Evolutionary conservation across 2,797 vertebrate species (phyloP).

Genomic region (Dermochelys coriacea): DNA sequence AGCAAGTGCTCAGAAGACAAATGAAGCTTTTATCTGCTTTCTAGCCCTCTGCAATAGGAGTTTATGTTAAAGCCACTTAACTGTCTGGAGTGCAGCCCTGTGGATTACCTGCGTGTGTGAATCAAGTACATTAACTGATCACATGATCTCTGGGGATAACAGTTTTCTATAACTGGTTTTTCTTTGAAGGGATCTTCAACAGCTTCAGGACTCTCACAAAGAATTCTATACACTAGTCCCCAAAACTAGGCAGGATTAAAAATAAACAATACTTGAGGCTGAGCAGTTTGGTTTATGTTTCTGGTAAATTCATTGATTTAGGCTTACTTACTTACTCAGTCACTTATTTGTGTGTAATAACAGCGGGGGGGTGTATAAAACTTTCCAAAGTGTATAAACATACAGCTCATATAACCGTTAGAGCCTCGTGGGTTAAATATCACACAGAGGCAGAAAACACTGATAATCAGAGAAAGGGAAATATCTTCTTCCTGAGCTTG

Average conservation of each 20-base stretch:
- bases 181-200: slow-evolving; percentile 69
- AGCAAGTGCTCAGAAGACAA: slow-evolving; percentile 71
- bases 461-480: slow-evolving; percentile 54
- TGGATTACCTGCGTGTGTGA: slow-evolving; percentile 80
- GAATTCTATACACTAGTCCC: slow-evolving; percentile 11
- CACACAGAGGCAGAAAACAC: slow-evolving; percentile 47
- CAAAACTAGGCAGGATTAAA: slow-evolving; percentile 64
- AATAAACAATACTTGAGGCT: slow-evolving; percentile 20
- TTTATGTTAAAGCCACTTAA: slow-evolving; percentile 84
- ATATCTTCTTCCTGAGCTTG: slow-evolving; percentile 44
- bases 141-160: slow-evolving; percentile 34
- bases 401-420: slow-evolving; percentile 39
- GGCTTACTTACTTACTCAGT: slow-evolving; percentile 40
- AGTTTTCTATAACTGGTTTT: slow-evolving; percentile 61
- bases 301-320: slow-evolving; percentile 46
- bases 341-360: slow-evolving; percentile 47
- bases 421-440: slow-evolving; percentile 40
- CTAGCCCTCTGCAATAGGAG: slow-evolving; percentile 59
- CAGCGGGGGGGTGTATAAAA: neutral
- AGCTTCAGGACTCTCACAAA: slow-evolving; percentile 65
- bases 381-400: neutral
- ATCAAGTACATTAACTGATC: slow-evolving; percentile 72
- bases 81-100: slow-evolving; percentile 59
- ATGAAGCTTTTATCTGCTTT: slow-evolving; percentile 81
- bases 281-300: slow-evolving; percentile 43